A percentile compares a stretch with the other conserved stretches of the same genome.
These are phyloP conservation scores for Megathymus violae DNA, from an alignment of 1,140 invertebrate species.

Conservation along the genomic window DNA sequence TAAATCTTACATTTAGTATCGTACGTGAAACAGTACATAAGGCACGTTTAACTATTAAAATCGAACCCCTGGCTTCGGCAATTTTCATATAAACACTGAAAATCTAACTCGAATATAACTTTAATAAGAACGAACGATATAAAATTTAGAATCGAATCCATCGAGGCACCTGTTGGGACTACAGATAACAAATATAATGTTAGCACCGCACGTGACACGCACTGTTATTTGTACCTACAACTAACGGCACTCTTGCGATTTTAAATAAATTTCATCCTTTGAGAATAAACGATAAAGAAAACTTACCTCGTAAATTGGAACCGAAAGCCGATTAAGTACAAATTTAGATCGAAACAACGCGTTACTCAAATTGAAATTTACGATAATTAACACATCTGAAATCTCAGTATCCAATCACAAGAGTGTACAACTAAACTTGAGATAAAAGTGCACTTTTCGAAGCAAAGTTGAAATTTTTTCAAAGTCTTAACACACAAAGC, in stretches of 20 bases:
- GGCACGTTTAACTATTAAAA: no score
- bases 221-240: conserved; percentile 11
- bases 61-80: background rate
- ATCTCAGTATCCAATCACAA: background rate
- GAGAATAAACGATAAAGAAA: background rate
- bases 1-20: no score
- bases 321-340: conserved; percentile 13
- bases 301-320: background rate
- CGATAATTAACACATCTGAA: background rate
- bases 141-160: conserved; percentile 8
- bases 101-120: conserved; percentile 4
- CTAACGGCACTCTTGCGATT: conserved; percentile 16
- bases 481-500: conserved; percentile 31
- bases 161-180: background rate
- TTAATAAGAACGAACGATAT: conserved; percentile 8
- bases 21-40: no score
- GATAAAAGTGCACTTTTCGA: conserved; percentile 26
- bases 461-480: conserved; percentile 1
- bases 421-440: conserved; percentile 9
- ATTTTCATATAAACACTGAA: conserved; percentile 6
- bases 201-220: conserved; percentile 4
- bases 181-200: conserved; percentile 6
- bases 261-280: no score
- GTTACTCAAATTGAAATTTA: background rate
- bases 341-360: background rate